Conservation (phyloP, 2,888 invertebrate species). For the Agonopterix subpropinquella region DNA sequence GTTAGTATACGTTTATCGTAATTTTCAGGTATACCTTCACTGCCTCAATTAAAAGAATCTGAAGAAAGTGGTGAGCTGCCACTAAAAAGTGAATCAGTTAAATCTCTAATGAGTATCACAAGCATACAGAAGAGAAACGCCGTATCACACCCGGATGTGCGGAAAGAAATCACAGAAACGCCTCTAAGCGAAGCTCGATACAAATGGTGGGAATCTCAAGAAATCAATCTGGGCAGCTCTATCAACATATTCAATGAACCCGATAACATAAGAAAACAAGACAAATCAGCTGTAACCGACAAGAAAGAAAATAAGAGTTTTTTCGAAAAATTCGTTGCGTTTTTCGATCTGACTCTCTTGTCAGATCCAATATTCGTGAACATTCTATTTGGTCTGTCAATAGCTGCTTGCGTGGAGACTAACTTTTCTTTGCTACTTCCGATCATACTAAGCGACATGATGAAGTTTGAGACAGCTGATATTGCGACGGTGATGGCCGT, state of each 20-base stretch:
- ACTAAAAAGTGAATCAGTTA: constrained; percentile 55
- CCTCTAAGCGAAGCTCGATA: constrained; percentile 43
- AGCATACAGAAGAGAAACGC: constrained; percentile 53
- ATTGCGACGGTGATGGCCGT: constrained; percentile 79
- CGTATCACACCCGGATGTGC: constrained; percentile 59
- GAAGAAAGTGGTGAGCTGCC: constrained; percentile 34
- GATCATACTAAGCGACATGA: constrained; percentile 79
- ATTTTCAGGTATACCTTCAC: constrained; percentile 11
- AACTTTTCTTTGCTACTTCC: constrained; percentile 81
- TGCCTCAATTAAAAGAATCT: constrained; percentile 30
- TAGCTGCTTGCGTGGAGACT: constrained; percentile 81
- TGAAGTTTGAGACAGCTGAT: constrained; percentile 70
- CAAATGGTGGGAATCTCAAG: constrained; percentile 76
- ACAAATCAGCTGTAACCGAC: constrained; percentile 9
- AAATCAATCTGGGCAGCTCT: constrained; percentile 77
- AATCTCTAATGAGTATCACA: constrained; percentile 42
- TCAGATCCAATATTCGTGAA: constrained; percentile 80
- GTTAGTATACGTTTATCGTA: no score
- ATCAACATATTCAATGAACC: constrained; percentile 72
- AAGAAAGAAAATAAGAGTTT: constrained; percentile 29
- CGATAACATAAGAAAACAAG: constrained; percentile 26
- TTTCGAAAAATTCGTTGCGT: constrained; percentile 52
- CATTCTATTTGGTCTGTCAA: constrained; percentile 79
- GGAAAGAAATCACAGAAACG: constrained; percentile 36
- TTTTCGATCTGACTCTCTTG: constrained; percentile 80